Percentiles rank a stretch among this genome's conserved stretches.
phyloP scores from a whole-genome alignment of 2,888 invertebrate species.

The Parthenolecanium corni region DNA sequence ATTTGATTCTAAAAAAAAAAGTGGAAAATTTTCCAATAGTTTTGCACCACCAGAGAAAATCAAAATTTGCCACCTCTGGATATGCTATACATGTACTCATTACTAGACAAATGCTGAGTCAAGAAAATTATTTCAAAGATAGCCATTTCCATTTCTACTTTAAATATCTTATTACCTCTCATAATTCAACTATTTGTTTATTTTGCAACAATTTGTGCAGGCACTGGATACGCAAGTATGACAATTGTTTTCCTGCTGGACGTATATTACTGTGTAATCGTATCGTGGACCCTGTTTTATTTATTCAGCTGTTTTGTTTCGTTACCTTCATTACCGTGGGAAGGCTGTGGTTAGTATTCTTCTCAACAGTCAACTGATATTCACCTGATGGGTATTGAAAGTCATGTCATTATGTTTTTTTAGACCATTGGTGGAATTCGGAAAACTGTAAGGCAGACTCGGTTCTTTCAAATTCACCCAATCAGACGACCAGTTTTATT shows the following conservation, averaged over 20 bases:
- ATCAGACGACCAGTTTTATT: neutral
- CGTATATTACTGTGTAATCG: constrained; percentile 64
- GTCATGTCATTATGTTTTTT: constrained; percentile 27
- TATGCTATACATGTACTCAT: no score
- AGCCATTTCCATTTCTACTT: neutral
- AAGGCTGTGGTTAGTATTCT: constrained; percentile 45
- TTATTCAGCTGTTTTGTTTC: constrained; percentile 48
- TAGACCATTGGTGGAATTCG: constrained; percentile 57
- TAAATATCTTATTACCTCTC: neutral
- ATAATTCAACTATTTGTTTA: neutral
- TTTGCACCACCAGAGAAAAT: no score
- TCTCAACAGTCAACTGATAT: no score
- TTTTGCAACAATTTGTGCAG: constrained; percentile 37
- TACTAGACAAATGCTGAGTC: no score
- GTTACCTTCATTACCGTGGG: constrained; percentile 52
- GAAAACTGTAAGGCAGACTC: constrained; percentile 40
- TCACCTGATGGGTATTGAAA: no score
- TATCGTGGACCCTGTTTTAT: constrained; percentile 63
- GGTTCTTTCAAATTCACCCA: neutral
- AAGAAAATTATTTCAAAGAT: no score
- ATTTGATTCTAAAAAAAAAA: no score
- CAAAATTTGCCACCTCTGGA: no score
- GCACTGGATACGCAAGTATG: constrained; percentile 64
- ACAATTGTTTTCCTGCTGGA: constrained; percentile 64
- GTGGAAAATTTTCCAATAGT: no score